These are phyloP conservation scores for Tokudaia muenninki DNA, from an alignment of 2,797 vertebrate genomes.

Conservation along the genomic window DNA sequence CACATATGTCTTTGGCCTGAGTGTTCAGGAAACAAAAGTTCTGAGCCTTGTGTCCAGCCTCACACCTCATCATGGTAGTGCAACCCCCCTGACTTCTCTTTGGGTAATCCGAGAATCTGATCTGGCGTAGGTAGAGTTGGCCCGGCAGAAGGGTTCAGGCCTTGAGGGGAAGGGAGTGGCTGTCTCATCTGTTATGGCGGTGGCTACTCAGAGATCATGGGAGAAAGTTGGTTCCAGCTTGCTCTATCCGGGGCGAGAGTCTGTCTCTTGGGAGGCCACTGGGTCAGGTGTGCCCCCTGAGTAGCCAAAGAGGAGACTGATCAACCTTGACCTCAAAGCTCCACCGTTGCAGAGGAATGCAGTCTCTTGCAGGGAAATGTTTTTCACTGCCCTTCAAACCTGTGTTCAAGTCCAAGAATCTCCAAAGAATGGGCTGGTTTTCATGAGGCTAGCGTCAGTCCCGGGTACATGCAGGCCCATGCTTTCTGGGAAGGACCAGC, in stretches of 20 bases:
- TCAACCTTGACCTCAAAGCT: neutral
- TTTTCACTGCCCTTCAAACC: neutral
- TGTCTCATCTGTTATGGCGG: neutral
- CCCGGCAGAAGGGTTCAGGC: too few species aligned
- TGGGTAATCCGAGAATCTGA: neutral
- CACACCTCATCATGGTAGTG: rapidly evolving
- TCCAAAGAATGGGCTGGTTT: neutral
- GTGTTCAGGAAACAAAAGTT: neutral
- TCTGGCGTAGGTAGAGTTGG: neutral
- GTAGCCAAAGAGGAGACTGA: neutral
- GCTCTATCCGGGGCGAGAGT: too few species aligned
- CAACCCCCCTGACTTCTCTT: neutral
- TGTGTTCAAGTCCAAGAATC: neutral
- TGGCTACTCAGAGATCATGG: rapidly evolving
- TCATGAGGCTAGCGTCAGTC: neutral
- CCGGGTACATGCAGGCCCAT: too few species aligned
- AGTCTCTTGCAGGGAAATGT: neutral
- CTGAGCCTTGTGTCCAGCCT: neutral
- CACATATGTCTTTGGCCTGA: neutral
- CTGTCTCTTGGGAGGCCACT: neutral
- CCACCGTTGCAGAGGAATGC: neutral
- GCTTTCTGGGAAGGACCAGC: neutral
- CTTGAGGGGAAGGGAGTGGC: neutral
- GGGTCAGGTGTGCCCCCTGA: neutral
- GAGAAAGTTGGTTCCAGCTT: neutral